Evolutionary conservation across 2,113 vertebrate species (phyloP), one percentile per base, ranked within the genome.

Genomic region (Apeltes quadracus): DNA sequence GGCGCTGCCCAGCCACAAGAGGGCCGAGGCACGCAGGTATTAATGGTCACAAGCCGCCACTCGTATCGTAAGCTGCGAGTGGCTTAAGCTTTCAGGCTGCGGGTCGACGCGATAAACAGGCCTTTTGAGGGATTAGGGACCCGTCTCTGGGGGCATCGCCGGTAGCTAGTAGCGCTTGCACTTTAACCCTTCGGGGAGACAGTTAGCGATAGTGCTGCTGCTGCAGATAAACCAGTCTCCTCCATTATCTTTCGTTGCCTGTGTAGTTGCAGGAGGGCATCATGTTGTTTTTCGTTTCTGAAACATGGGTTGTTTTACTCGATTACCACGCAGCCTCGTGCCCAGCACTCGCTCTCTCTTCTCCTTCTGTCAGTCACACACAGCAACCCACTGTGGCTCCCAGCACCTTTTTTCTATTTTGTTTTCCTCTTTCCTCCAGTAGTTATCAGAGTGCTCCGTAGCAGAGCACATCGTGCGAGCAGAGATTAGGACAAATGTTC

Each of bases 41-140:
- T 84, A 80, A 78, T 83, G 73, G 67, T 80, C 76, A 81, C 81
- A 81, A 75, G 75, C 78, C 14, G 8, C 65, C 69, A 66, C 82
- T 87, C 74, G 67, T 81, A 85, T 75, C 57, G 66, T 83, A 79
- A 81, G 63, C 83, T 61, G 14, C 32, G 57, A 59, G 76, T 57
- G 58, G 61, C 56, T 75, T 87, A 73, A 78, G 62, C 62, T 78
- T 76, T 76, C 78, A 58, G 50, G 76, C 77, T 32, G 25, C 27
- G 57, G 68, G 61, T 83, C 76, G 32, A 51, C 25, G 64, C 72
- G 79, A 81, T 85, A 76, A 86, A 80, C 70, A 62, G 64, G 55
- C 62, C 51, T 61, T 82, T 75, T 79, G 58, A 63, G 59, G 63
- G 73, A 63, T 83, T 79, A 61, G 38, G 22, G 54, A 54, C 61